Evolutionary conservation across 2,797 vertebrate species (phyloP), one percentile per base, ranked within the genome.

Genomic region (Hozukius guyotensis): DNA sequence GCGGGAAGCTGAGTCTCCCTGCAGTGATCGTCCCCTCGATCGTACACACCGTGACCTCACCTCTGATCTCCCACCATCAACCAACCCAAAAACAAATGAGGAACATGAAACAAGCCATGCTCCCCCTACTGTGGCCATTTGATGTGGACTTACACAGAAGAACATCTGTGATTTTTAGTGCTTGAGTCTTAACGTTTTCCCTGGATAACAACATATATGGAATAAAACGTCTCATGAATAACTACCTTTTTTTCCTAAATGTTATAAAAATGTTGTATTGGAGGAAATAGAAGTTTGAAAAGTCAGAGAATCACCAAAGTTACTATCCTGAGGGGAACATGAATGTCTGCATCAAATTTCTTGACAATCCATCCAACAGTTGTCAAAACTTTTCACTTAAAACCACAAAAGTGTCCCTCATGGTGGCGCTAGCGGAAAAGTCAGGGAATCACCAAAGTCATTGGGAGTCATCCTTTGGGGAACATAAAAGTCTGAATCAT

Each of bases 11-110:
- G 56, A 57, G 29, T 12, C 67, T 72, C 66, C 66, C 66, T 16
- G 80, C 6, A 9, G 72, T 5, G 77, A 73, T 42, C 70, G 49
- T 80, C 74, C 85, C 14, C 81, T 86, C 69, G 31, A 75, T 57
- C 83, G 42, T 77, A 86, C 88, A 92, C 83, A 83, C 86, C 60
- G 89, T 93, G 91, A 81, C 83, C 77, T 80, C 55, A 53, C 32
- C 75, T 78, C 69, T 60, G 89, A 61, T 73, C 92, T 62, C 60
- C 59, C 34, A 57, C 66, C 75, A 63, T 77, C 62, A 75, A 72
- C 72, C 75, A 71, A 62, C 49, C 62, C 72, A 73, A 56, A 63
- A 87, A 80, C 76, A 83, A 75, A 77, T 71, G 67, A 75, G 66
- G 59, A 67, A 61, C 55, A 62, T 72, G 71, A 74, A 53, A 62